Base-by-base conservation (phyloP, 2,797 vertebrate species). In the Gadopsis marmoratus region DNA sequence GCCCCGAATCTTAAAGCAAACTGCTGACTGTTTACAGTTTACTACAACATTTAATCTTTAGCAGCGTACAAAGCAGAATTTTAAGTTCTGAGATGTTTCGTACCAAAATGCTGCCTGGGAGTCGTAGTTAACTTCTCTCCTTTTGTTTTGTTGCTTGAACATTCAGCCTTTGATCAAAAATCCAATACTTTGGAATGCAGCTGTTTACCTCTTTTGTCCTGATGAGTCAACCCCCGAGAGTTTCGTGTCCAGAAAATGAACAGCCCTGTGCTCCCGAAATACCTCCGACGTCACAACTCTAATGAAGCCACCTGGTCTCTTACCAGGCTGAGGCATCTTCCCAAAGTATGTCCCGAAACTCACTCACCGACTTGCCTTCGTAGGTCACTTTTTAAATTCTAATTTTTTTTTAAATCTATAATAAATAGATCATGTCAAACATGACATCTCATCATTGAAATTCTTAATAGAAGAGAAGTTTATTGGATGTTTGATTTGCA, bases 171-270 rank as follows among this genome's bases (percentile, higher is more conserved):
- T 29, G 8, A 13, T 41, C 33, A 39, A 66, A 17, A 41, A 54
- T 12, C 2, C 1, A 11, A 6, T 2, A 26, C 4, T 26, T 12
- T 23, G 0, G 2, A 6, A 37, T 2, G 0, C 7, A 17, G 10
- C 5, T 37, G 47, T 66, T 37, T 19, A 31, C 2, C 1, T 29
- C 1, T 29, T 62, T 62, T 33, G 6, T 33, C 4, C 3, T 41
- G 5, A 26, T 37, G 31, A 51, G 13, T 67, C 21, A 39, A 19
- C 33, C 63, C 23, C 23, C 3, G 6, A 21, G 45, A 39, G 35
- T 7, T 39, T 48, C 1, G 23, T 33, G 17, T 33, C 19, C 13
- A 21, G 3, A 5, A 55, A 43, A 43, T 33, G 2, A 62, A 29
- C 19, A 21, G 13, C 2, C 10, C 56, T 55, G 51, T 29, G 19